Evolutionary conservation across 2,797 vertebrate genomes (phyloP), one percentile per base, ranked within the genome.

Genomic region (Rhinichthys osculus): DNA sequence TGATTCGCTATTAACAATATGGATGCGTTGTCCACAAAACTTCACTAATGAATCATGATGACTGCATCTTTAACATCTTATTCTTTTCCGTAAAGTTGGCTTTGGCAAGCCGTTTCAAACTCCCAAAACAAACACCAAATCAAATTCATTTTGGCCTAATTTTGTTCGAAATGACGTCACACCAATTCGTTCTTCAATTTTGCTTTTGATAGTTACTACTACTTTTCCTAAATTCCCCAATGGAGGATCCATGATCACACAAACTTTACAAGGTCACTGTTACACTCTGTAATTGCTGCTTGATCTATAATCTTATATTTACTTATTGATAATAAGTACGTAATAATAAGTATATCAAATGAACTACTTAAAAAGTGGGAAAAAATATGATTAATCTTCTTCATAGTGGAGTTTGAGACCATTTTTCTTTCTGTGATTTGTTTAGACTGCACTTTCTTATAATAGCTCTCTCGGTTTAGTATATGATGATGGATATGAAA

Each of bases 401-500:
- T 23, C 19, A 76, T 13, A 35, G 50, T 38, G 44, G 33, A 33
- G 44, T 17, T 30, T 21, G 72, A 33, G 27, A 19, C 33, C 13
- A 77, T 35, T 59, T 59, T n/a, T 38, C 74, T 59, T 78, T 10
- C 35, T 16, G 13, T 78, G 76, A 40, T 78, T 59, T 27, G 21
- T 70, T 82, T 81, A 21, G 54, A 52, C 23, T 10, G 33, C 77
- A n/a, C 50, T 57, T 64, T 38, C 50, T 66, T 17, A 33, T 79
- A 57, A 47, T 44, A 30, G 42, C n/a, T n/a, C 9, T 57, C 16
- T 21, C 70, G 47, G 38, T 44, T 82, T 78, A 79, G 21, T 62
- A 81, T 40, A 78, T 19, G 14, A 33, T 89, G 85, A 88, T 88
- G 79, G 47, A 81, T 71, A 78, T 83, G 62, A 87, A 83, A 85